Evolutionary conservation across 1,140 invertebrate genomes (phyloP), one percentile per base, ranked within the genome.

Genomic region (Mamestra configurata): DNA sequence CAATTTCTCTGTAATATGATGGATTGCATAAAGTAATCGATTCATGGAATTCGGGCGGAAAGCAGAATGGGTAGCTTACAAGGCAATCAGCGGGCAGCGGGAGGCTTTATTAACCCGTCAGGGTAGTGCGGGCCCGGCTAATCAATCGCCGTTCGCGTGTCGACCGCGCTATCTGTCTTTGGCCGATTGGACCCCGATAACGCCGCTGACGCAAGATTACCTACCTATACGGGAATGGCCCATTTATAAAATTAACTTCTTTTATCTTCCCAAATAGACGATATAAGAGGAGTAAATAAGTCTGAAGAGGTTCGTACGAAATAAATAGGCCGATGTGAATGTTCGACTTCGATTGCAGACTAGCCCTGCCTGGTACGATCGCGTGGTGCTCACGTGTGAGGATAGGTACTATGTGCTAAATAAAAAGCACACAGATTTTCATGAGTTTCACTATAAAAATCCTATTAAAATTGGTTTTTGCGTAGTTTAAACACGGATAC

Each of bases 61-160:
- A 86, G 85, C 86, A 87, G 87, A 88, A 88, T 85, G 88, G 90
- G 88, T 90, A 84, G 89, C 87, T 91, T 90, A 93, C 90, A 86
- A 90, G 89, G 90, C 91, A 94, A 94, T 94, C 91, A 92, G 91
- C 87, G 90, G 84, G 86, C 88, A 86, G 85, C 86, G 88, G 86
- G 82, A 88, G 88, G 86, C 87, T 92, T 90, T 93, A 93, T 94
- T 94, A 93, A 91, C 90, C 87, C 90, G 89, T 91, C 91, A 90
- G 90, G 86, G 86, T 80, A 88, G 83, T 91, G 88, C 88, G 89
- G 92, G 89, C 88, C 82, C 83, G 84, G 86, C 90, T 93, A 94
- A 94, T 94, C 93, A 94, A 93, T 93, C 92, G 92, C 81, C 78
- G 92, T 88, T 93, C 90, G 92, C 92, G 91, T 93, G 93, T 90